A percentile compares a stretch with the other conserved stretches of the same genome.
These are phyloP conservation scores for Cylindroiulus punctatus DNA, from an alignment of 2,888 invertebrate species.

Conservation along the genomic window DNA sequence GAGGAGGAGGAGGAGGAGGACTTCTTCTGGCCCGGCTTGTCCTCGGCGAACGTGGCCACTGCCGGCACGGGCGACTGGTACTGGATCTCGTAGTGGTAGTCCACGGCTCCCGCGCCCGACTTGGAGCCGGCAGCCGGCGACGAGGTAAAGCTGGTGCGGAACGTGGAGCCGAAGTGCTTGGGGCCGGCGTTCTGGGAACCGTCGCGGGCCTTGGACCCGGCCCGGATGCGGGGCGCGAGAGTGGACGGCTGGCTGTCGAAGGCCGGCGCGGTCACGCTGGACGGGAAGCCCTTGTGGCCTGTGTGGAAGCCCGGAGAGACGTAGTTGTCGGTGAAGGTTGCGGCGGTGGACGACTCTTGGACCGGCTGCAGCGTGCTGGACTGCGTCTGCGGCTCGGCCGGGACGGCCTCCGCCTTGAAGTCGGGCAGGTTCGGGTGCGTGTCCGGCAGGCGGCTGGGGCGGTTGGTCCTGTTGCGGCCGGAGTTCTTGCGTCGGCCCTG, in stretches of 20 bases:
- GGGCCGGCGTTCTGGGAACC: neutral
- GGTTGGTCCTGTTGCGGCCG: neutral
- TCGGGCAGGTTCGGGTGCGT: constrained; percentile 52
- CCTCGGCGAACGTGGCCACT: neutral
- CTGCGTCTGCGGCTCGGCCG: neutral
- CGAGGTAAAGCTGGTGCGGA: neutral
- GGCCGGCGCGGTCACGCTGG: constrained; percentile 49
- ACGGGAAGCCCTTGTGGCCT: constrained; percentile 53
- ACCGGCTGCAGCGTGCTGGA: neutral
- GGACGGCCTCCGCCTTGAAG: neutral
- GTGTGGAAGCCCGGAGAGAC: constrained; percentile 54
- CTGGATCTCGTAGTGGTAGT: constrained; percentile 49
- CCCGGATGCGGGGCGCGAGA: neutral
- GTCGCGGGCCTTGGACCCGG: constrained; percentile 1
- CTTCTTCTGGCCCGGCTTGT: neutral
- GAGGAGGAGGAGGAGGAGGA: neutral
- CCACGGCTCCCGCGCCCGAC: neutral
- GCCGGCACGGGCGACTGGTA: constrained; percentile 36
- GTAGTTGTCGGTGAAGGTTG: constrained; percentile 29
- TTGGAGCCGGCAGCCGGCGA: constrained; percentile 5
- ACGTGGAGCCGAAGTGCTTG: neutral
- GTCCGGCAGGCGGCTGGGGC: constrained; percentile 30
- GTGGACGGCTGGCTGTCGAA: neutral
- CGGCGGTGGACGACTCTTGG: neutral
- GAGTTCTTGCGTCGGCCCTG: neutral